Base-by-base conservation (phyloP, 2,113 vertebrate species). In the Carollia perspicillata region DNA sequence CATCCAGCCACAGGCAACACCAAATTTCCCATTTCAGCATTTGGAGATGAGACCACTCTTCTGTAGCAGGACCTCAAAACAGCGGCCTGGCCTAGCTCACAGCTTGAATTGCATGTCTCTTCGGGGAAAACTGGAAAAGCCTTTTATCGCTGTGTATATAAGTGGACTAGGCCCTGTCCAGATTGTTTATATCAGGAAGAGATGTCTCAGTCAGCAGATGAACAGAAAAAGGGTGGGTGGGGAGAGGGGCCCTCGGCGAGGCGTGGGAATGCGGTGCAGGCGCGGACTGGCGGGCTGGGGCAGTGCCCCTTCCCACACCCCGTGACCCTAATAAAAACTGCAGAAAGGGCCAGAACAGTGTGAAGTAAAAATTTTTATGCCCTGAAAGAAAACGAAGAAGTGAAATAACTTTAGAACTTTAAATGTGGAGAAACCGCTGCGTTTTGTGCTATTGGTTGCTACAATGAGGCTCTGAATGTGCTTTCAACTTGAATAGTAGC, bases 1-100 rank as follows among this genome's bases (percentile, higher is more conserved):
- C 74, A 1, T 30, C 35, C 30, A 85, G 42, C 23, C 51, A 10
- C 22, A 2, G 12, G 42, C 5, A 51, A n/a, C 35, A 47, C 74
- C 66, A 89, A 88, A 92, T 92, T 79, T 81, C 51, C 71, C 55
- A 4, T 26, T 94, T 87, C 81, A 28, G 14, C 28, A 60, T 96
- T 98, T 92, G 92, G 69, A 95, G 68, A 95, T 35, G 42, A 74
- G 88, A 89, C 65, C 40, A 23, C 84, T 90, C 33, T 96, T 99
- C 99, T 99, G 99, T 99, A 99, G 99, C 99, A 99, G 99, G 99
- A 99, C 98, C 99, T 99, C 99, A 99, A 99, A 98, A 98, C 97
- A 98, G 98, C 98, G 98, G 99, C 99, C 98, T 98, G 98, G 99
- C 99, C 99, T 99, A 99, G 99, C 99, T 99, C 98, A 99, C 98